phyloP scores from a whole-genome alignment of 2,113 vertebrate genomes.

The Phalacrocorax brasilianus region DNA sequence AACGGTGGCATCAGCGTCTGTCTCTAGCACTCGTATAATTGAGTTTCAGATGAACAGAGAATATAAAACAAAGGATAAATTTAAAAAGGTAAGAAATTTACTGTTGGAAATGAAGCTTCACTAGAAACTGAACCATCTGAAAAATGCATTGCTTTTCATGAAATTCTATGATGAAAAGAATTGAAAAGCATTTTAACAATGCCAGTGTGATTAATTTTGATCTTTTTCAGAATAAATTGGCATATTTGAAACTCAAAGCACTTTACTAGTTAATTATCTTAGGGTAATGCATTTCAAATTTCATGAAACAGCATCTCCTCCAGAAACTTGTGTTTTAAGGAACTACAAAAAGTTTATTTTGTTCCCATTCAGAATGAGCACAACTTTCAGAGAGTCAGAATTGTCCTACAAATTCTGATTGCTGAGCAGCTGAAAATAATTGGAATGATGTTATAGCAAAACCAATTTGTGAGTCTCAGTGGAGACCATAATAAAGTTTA shows the following conservation, averaged over 20 bases:
- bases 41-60: not conserved
- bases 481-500: not conserved
- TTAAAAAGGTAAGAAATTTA: not conserved
- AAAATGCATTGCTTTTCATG: not conserved
- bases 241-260: constrained; percentile 1
- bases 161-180: not conserved
- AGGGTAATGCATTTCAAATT: not conserved
- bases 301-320: not conserved
- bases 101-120: not conserved
- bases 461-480: not conserved
- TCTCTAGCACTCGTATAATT: not conserved
- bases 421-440: not conserved
- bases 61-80: not conserved
- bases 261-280: not conserved
- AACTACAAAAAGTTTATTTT: not conserved
- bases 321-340: not conserved
- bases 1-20: not conserved
- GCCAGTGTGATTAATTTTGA: not conserved
- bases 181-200: not conserved
- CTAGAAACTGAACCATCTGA: not conserved
- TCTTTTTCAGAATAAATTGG: not conserved
- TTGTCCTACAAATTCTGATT: not conserved
- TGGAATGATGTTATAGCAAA: not conserved
- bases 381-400: not conserved
- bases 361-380: not conserved